Evolutionary conservation across 1,140 invertebrate genomes (phyloP), one percentile per base, ranked within the genome.

Genomic region (Drosophila lini): DNA sequence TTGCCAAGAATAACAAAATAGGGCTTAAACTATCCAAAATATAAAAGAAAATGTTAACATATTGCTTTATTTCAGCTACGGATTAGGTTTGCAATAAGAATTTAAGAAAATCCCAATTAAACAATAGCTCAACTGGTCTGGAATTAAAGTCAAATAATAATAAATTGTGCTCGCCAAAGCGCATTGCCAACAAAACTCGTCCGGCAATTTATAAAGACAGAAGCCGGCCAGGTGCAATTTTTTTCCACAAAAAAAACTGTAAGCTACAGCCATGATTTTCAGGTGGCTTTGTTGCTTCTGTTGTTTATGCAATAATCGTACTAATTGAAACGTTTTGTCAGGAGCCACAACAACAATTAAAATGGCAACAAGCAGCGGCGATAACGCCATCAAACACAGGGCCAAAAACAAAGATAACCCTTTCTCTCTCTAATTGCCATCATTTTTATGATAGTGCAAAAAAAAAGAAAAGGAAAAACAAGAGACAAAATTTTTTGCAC

Each of bases 281-380:
- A 40, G 45, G 4, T 40, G 45, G 25, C 15, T 68, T 48, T 68
- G 65, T 69, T 55, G 65, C 63, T 55, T 55, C 40, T 68, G 63
- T 69, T 69, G 65, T 59, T 73, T 73, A 73, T 73, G 69, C 55
- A 73, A 73, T 73, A 73, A 50, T 59, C 69, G 67, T 67, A 58
- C 69, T 73, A 73, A 73, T 73, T 73, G 69, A 73, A 71, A 71
- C 69, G 53, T 58, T 71, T 71, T 73, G 67, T 50, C 64, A 69
- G 65, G 53, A 58, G 68, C 32, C 40, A 31, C 40, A 32, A 44
- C 22, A 44, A 31, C 41, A 65, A 44, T 41, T 31, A 65, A 36
- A 65, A 16, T 19, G 40, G n/a, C 38, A 36, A 62, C 70, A 74
- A 74, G 59, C 50, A 58, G 11, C 25, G 19, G 65, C 62, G 62